These are phyloP conservation scores for Euclidia mi DNA, from an alignment of 2,888 invertebrate species.

Conservation along the genomic window DNA sequence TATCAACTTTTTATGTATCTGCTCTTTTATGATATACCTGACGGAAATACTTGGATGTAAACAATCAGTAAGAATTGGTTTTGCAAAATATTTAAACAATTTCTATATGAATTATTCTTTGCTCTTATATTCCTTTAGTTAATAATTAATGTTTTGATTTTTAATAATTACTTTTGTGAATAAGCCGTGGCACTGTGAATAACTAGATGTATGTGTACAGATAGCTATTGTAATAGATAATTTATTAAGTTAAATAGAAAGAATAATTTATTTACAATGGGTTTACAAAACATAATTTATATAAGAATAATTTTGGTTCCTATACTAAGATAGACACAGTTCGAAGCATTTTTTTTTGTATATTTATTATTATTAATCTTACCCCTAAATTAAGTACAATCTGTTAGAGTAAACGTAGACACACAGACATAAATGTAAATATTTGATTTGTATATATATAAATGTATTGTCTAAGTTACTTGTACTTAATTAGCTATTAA, in stretches of 20 bases:
- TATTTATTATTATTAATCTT: conserved; percentile 76
- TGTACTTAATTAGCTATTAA: conserved; percentile 61
- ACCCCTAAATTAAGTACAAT: conserved; percentile 64
- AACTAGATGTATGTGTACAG: conserved; percentile 78
- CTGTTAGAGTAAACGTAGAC: conserved; percentile 50
- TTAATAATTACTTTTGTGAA: conserved; percentile 41
- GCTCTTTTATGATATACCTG: background rate
- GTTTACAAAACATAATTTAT: conserved; percentile 62
- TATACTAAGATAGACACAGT: conserved; percentile 84
- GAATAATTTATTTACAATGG: conserved; percentile 83
- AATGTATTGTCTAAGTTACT: conserved; percentile 46
- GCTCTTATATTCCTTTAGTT: conserved; percentile 41
- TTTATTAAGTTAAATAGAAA: conserved; percentile 72
- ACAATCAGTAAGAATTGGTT: conserved; percentile 16
- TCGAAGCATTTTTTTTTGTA: conserved; percentile 78
- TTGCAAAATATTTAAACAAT: conserved; percentile 16
- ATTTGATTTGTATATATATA: conserved; percentile 50
- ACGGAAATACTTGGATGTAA: conserved; percentile 6
- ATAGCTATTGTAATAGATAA: conserved; percentile 75
- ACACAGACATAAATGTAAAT: conserved; percentile 50
- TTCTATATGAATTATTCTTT: conserved; percentile 18
- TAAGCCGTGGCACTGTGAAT: conserved; percentile 66
- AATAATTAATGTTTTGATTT: conserved; percentile 23
- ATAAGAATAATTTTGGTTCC: conserved; percentile 85
- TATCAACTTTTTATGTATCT: background rate